Percentiles rank a stretch among this genome's conserved stretches.
Conservation (phyloP, 2,888 invertebrate species). For the Drosophila tanythrix region DNA sequence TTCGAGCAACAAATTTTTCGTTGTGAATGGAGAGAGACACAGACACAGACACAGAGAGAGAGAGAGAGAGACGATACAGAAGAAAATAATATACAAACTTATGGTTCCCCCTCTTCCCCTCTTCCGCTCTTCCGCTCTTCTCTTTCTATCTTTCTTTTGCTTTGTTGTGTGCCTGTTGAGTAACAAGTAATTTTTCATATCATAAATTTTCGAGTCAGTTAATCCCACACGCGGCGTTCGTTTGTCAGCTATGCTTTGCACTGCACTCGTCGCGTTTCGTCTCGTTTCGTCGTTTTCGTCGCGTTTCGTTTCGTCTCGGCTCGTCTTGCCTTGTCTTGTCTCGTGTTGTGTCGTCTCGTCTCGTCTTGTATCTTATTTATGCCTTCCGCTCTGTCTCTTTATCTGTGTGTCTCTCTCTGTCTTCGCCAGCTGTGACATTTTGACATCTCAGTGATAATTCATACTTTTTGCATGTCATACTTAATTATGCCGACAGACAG, state of each 20-base stretch:
- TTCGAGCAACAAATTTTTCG: constrained; percentile 64
- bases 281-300: constrained; percentile 10
- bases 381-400: constrained; percentile 56
- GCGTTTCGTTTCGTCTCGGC: constrained; percentile 18
- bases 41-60: neutral
- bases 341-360: constrained; percentile 25
- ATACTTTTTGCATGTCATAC: constrained; percentile 84
- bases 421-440: constrained; percentile 79
- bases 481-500: constrained; percentile 82
- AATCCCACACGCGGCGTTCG: constrained; percentile 83
- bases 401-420: constrained; percentile 53
- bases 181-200: constrained; percentile 82
- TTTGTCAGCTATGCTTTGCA: constrained; percentile 51
- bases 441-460: constrained; percentile 84
- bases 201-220: constrained; percentile 82
- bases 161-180: constrained; percentile 41
- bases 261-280: constrained; percentile 10
- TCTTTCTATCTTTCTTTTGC: constrained; percentile 8
- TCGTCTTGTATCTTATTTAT: constrained; percentile 60
- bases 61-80: constrained; percentile 19
- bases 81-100: constrained; percentile 62
- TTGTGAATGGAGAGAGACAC: constrained; percentile 32
- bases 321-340: neutral
- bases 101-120: constrained; percentile 5
- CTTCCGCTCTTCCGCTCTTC: constrained; percentile 9